Evolutionary conservation across 2,797 vertebrate species (phyloP).

Genomic region (Denticeps clupeoides): DNA sequence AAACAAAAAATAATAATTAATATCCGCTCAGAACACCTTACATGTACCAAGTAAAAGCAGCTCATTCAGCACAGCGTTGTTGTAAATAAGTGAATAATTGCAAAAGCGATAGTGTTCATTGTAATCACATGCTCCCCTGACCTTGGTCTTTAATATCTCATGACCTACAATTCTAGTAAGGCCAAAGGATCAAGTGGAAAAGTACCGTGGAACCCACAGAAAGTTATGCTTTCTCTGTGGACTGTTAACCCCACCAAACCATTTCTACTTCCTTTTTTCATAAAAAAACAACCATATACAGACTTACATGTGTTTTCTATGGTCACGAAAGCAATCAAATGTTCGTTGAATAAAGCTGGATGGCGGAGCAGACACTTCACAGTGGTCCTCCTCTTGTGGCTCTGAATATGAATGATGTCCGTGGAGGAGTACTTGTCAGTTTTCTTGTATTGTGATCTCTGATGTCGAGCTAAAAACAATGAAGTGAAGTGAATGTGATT

Average conservation of each 20-base stretch:
- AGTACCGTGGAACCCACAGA: constrained; percentile 11
- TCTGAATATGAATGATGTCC: constrained; percentile 21
- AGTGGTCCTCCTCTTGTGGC: constrained; percentile 13
- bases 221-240: constrained; percentile 26
- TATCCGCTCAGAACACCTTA: too few species aligned
- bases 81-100: too few species aligned
- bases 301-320: constrained; percentile 46
- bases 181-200: constrained; percentile 19
- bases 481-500: constrained; percentile 3
- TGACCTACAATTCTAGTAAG: too few species aligned
- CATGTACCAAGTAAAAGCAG: too few species aligned
- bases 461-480: constrained; percentile 34
- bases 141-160: too few species aligned
- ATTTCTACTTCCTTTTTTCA: constrained; percentile 14
- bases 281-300: not conserved
- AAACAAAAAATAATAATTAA: too few species aligned
- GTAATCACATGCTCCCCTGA: too few species aligned
- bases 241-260: constrained; percentile 26
- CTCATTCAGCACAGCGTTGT: too few species aligned
- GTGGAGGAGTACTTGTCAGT: constrained; percentile 27
- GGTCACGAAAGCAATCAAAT: constrained; percentile 34
- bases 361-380: constrained; percentile 53
- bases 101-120: too few species aligned
- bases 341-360: constrained; percentile 13
- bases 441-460: constrained; percentile 4